phyloP scores from a whole-genome alignment of 1,140 invertebrate species.

The Ericerus pela region DNA sequence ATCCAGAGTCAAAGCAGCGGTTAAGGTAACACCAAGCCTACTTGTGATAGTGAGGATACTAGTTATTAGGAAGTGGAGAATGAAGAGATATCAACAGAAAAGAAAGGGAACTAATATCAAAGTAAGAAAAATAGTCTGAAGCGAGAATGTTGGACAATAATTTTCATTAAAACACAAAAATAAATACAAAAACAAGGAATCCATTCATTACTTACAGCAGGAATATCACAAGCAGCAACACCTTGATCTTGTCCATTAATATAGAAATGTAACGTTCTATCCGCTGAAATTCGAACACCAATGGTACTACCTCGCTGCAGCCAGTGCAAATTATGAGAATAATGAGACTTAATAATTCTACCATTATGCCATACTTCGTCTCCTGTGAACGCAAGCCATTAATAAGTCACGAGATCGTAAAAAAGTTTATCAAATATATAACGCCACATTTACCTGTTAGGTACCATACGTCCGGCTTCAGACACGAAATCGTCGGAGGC shows the following conservation, averaged over 20 bases:
- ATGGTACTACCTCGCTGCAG: slow-evolving; percentile 50
- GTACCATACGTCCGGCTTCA: slow-evolving; percentile 47
- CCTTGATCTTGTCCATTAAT: slow-evolving; percentile 73
- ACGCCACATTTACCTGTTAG: slow-evolving; percentile 41
- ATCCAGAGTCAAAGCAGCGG: too few relatives aligned
- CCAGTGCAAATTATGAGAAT: slow-evolving; percentile 61
- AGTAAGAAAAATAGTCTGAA: too few relatives aligned
- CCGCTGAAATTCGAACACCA: slow-evolving; percentile 35
- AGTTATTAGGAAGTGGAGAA: too few relatives aligned
- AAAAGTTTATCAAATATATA: slow-evolving; percentile 4
- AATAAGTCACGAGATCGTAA: background rate
- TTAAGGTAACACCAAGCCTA: too few relatives aligned
- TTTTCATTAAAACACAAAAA: too few relatives aligned
- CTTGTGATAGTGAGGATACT: too few relatives aligned
- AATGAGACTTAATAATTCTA: slow-evolving; percentile 41
- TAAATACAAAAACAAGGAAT: background rate
- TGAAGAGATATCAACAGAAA: too few relatives aligned
- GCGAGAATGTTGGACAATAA: background rate
- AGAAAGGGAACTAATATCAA: too few relatives aligned
- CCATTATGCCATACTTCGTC: slow-evolving; percentile 49
- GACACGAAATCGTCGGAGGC: slow-evolving; percentile 39
- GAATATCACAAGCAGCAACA: slow-evolving; percentile 59
- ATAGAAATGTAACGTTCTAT: slow-evolving; percentile 39
- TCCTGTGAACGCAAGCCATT: slow-evolving; percentile 33
- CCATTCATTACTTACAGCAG: slow-evolving; percentile 39